Evolutionary conservation across 2,888 invertebrate genomes (phyloP).

Genomic region (Parnassius mnemosyne): DNA sequence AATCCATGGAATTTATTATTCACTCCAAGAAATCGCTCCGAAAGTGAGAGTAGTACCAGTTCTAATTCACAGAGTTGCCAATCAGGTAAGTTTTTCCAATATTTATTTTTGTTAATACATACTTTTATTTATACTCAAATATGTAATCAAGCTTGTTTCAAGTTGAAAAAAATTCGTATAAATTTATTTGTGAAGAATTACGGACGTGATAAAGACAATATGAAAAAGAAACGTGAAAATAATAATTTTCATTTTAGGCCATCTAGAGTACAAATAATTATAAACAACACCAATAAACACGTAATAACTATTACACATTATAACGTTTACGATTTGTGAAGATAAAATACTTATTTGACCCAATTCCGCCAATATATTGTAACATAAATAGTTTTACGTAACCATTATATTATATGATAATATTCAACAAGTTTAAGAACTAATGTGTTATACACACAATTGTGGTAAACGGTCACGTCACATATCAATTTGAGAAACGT

Average conservation of each 20-base stretch:
- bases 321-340: conserved; percentile 2
- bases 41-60: conserved; percentile 68
- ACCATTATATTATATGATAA: neutral
- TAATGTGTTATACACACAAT: neutral
- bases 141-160: no score
- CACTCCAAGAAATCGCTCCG: conserved; percentile 59
- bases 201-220: no score
- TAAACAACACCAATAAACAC: no score
- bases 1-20: conserved; percentile 72
- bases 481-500: conserved; percentile 1
- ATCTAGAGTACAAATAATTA: no score
- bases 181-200: no score
- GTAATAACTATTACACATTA: neutral
- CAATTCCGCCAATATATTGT: conserved; percentile 2
- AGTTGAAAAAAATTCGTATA: no score
- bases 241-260: no score
- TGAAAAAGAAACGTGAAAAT: no score
- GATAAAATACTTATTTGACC: conserved; percentile 6
- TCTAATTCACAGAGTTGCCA: conserved; percentile 57
- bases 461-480: conserved; percentile 5
- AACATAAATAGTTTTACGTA: neutral
- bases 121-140: neutral
- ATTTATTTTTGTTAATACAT: neutral
- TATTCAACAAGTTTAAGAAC: neutral
- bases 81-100: conserved; percentile 48